A percentile compares a stretch with the other conserved stretches of the same genome.
Conservation (phyloP, 1,140 invertebrate genomes). For the Holotrichia oblita region DNA sequence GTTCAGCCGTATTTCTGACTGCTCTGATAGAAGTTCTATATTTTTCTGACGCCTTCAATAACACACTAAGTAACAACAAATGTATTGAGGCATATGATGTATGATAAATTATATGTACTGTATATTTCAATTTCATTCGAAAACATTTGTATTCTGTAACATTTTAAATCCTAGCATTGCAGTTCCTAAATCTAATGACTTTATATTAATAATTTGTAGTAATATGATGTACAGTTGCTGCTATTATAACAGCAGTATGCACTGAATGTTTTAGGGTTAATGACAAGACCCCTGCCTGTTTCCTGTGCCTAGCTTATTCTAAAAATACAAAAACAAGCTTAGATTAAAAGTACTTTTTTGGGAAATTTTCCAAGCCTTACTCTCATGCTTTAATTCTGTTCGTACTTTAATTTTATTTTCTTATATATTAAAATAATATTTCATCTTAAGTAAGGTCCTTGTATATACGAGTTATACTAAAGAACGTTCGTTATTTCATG, state of each 20-base stretch:
- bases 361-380: conserved; percentile 43
- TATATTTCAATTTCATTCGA: background rate
- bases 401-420: conserved; percentile 41
- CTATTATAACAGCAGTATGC: conserved; percentile 25
- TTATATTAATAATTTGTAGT: conserved; percentile 34
- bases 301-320: conserved; percentile 53
- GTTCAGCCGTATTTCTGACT: too few relatives aligned
- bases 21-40: too few relatives aligned
- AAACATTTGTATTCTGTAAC: background rate
- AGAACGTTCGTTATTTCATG: conserved; percentile 30
- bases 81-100: too few relatives aligned
- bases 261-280: conserved; percentile 41
- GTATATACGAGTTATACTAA: conserved; percentile 34
- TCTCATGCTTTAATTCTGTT: conserved; percentile 43
- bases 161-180: background rate
- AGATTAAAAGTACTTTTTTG: conserved; percentile 45
- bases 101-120: too few relatives aligned
- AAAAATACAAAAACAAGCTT: conserved; percentile 23
- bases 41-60: too few relatives aligned
- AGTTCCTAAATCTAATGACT: conserved; percentile 33
- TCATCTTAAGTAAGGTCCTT: background rate
- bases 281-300: conserved; percentile 47
- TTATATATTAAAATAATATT: conserved; percentile 39
- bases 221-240: conserved; percentile 21
- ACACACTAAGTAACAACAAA: too few relatives aligned